These are phyloP conservation scores for Trematomus loennbergii DNA, from an alignment of 2,113 vertebrate species.

Conservation along the genomic window DNA sequence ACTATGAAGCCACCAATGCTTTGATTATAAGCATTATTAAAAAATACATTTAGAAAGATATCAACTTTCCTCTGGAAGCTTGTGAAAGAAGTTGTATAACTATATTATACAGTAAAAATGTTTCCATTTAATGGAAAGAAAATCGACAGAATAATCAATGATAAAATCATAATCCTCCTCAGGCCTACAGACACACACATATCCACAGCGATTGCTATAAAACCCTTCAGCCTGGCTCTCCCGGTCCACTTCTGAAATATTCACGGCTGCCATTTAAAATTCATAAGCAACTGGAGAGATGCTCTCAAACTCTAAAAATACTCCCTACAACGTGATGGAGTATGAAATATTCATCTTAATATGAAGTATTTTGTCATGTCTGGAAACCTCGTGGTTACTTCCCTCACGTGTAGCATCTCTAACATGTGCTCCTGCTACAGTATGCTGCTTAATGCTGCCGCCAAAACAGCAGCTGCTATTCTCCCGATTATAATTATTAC, in stretches of 20 bases:
- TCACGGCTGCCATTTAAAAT: conserved; percentile 73
- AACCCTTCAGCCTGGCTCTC: conserved; percentile 39
- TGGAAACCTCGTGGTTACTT: conserved; percentile 37
- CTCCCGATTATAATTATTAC: conserved; percentile 32
- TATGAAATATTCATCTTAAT: conserved; percentile 77
- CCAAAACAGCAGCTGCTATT: conserved; percentile 28
- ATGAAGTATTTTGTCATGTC: conserved; percentile 40
- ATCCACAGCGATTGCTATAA: neutral
- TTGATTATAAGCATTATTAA: too few relatives aligned
- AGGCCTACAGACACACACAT: neutral
- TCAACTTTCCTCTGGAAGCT: too few relatives aligned
- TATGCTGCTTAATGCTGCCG: neutral
- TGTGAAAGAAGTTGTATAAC: too few relatives aligned
- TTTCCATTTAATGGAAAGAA: too few relatives aligned
- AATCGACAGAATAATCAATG: neutral
- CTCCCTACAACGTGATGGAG: conserved; percentile 40
- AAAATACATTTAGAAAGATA: too few relatives aligned
- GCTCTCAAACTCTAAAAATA: conserved; percentile 75
- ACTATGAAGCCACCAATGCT: too few relatives aligned
- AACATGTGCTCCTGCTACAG: conserved; percentile 6
- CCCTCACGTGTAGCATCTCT: conserved; percentile 32
- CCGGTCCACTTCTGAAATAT: conserved; percentile 74
- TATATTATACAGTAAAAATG: neutral
- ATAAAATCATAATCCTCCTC: neutral
- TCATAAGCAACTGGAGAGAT: conserved; percentile 58